Percentiles rank a stretch among this genome's conserved stretches.
Conservation (phyloP, 35 echinoderm and acorn worm species). For the Heliocidaris tuberculata region DNA sequence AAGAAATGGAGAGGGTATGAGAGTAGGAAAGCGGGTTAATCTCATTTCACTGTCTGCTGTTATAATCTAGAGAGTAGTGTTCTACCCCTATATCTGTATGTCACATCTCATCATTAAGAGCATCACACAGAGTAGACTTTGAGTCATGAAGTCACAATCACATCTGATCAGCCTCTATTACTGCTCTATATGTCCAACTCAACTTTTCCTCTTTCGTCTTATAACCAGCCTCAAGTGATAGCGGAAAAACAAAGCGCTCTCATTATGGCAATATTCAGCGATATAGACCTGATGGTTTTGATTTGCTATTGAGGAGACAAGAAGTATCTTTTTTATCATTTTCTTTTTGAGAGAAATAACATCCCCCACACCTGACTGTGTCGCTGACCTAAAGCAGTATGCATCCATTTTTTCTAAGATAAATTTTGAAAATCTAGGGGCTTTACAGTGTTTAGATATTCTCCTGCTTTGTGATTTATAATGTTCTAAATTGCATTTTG, state of each 20-base stretch:
- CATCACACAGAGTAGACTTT: not conserved
- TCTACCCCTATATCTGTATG: conserved; percentile 3
- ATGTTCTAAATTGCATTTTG: too few relatives aligned
- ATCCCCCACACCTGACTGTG: not conserved
- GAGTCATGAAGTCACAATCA: conserved; percentile 10
- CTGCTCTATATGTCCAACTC: not conserved
- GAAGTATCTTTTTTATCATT: not conserved
- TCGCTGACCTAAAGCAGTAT: not conserved
- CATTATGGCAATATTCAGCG: not conserved
- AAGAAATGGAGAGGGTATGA: not conserved
- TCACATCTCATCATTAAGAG: conserved; percentile 12
- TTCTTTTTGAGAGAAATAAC: not conserved
- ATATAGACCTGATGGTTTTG: not conserved
- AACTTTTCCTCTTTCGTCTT: not conserved
- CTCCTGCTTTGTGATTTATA: too few relatives aligned
- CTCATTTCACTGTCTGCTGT: conserved; percentile 1
- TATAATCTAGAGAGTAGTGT: not conserved
- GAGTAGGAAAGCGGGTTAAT: conserved; percentile 16
- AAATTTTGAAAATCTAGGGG: too few relatives aligned
- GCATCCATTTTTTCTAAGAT: too few relatives aligned
- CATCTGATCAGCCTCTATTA: conserved; percentile 3
- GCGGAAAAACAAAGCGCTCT: not conserved
- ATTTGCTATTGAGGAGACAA: not conserved
- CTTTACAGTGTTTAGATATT: too few relatives aligned
- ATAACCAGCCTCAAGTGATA: not conserved